phyloP scores from a whole-genome alignment of 2,888 invertebrate genomes.

The Sinopyrophorus schimmeli region DNA sequence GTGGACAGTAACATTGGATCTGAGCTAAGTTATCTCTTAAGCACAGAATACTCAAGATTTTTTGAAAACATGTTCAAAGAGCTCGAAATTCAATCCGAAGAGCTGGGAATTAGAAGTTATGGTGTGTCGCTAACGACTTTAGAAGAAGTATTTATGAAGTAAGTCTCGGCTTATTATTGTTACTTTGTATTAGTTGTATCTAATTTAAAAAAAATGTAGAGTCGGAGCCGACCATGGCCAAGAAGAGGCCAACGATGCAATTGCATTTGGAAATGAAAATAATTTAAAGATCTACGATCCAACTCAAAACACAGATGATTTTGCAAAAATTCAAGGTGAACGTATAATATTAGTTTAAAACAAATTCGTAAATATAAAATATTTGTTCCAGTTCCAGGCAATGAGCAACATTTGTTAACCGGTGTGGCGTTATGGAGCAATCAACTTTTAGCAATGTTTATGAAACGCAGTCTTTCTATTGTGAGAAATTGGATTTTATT shows the following conservation, averaged over 20 bases:
- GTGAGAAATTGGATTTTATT: constrained; percentile 66
- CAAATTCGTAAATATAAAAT: constrained; percentile 37
- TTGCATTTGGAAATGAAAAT: too few relatives aligned
- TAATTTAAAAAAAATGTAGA: constrained; percentile 26
- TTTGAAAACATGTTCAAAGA: constrained; percentile 72
- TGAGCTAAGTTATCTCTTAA: constrained; percentile 72
- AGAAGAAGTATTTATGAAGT: constrained; percentile 88
- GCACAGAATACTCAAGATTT: constrained; percentile 62
- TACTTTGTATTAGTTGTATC: constrained; percentile 2
- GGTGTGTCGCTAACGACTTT: constrained; percentile 84
- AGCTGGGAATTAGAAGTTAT: constrained; percentile 72
- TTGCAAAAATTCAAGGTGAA: not conserved
- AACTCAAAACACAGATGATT: not conserved
- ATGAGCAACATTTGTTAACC: too few relatives aligned
- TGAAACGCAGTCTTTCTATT: constrained; percentile 40
- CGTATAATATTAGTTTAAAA: too few relatives aligned
- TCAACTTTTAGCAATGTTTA: constrained; percentile 31
- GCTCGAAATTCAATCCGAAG: constrained; percentile 63
- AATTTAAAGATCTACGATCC: not conserved
- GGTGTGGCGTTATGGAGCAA: constrained; percentile 15
- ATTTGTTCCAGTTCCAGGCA: too few relatives aligned
- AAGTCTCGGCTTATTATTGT: constrained; percentile 38
- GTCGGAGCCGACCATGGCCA: constrained; percentile 38
- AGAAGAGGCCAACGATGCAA: constrained; percentile 15
- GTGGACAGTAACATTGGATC: constrained; percentile 74